These are phyloP conservation scores for Plagiodera versicolora DNA, from an alignment of 2,888 invertebrate genomes.

Conservation along the genomic window DNA sequence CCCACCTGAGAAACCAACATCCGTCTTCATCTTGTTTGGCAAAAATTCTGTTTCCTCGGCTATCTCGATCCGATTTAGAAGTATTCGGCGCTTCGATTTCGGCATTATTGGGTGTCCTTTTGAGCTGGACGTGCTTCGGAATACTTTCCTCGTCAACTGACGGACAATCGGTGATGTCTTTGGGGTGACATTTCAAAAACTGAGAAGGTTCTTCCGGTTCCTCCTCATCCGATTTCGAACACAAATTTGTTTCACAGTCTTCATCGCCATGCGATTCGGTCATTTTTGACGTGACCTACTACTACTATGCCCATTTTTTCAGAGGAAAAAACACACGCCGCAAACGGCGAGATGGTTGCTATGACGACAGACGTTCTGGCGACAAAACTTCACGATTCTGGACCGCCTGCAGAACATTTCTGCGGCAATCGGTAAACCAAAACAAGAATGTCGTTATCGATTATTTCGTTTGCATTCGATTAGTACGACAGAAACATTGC, in stretches of 20 bases:
- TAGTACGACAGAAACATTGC: no score
- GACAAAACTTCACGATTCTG: constrained; percentile 33
- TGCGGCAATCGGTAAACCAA: background rate
- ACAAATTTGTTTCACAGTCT: constrained; percentile 29
- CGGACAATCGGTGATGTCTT: constrained; percentile 26
- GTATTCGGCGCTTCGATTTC: background rate
- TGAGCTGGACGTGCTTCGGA: constrained; percentile 28
- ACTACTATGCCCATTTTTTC: constrained; percentile 25
- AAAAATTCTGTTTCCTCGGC: constrained; percentile 49
- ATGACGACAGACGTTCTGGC: constrained; percentile 53
- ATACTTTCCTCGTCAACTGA: constrained; percentile 16
- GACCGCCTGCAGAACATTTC: background rate
- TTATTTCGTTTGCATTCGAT: no score
- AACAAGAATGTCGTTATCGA: background rate
- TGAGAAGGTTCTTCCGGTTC: constrained; percentile 37
- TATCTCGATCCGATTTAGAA: constrained; percentile 12
- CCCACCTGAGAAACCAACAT: constrained; percentile 55
- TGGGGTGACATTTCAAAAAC: constrained; percentile 44
- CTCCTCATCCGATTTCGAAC: constrained; percentile 20
- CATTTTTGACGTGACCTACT: constrained; percentile 11
- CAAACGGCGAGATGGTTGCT: constrained; percentile 45
- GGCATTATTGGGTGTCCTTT: constrained; percentile 36
- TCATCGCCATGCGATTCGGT: constrained; percentile 29
- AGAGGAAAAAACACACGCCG: constrained; percentile 11
- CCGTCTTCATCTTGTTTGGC: constrained; percentile 54